Base-by-base conservation (phyloP, 2,797 vertebrate species). In the Notoglanidium macrostoma region DNA sequence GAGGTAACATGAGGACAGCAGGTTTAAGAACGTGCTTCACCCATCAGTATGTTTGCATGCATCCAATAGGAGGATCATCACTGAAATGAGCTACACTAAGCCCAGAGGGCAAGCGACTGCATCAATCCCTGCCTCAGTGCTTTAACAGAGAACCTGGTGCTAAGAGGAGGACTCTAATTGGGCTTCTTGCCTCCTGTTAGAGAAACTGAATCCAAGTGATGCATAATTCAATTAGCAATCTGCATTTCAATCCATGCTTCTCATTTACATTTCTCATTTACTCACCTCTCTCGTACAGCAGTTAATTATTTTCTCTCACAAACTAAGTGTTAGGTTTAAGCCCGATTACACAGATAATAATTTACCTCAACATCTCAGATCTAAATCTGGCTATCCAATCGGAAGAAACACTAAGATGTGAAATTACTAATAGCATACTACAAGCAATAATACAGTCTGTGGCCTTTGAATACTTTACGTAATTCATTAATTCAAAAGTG, bases 191-290 rank as follows among this genome's bases (percentile, higher is more conserved):
- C 91, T 92, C 91, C 88, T 87, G 87, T 90, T 82, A 65, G 85
- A 86, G 90, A 86, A 88, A 91, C 91, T 92, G 91, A 94, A 94
- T 94, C 92, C 90, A 90, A 89, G 89, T 88, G 80, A 91, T 0
- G 91, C 91, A 94, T 94, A 93, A 94, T 95, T 93, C 87, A 94
- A 94, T 95, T 93, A 93, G 92, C 90, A 90, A 95, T 95, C 95
- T 94, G 94, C 93, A 95, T 95, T 95, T 94, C 92, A 95, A 95
- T 95, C 95, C 70, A 94, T 90, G 86, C 55, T 70, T 78, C 89
- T 93, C 88, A 94, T 95, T 95, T 94, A 92, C 94, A 94, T 95
- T 94, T 95, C 46, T 89, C 90, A 94, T 95, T 94, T 94, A 88
- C 73, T 89, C 87, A 85, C 84, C 86, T 92, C 92, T 88, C 86